These are phyloP conservation scores for Phengaris alcon DNA, from an alignment of 2,888 invertebrate species.

Conservation along the genomic window DNA sequence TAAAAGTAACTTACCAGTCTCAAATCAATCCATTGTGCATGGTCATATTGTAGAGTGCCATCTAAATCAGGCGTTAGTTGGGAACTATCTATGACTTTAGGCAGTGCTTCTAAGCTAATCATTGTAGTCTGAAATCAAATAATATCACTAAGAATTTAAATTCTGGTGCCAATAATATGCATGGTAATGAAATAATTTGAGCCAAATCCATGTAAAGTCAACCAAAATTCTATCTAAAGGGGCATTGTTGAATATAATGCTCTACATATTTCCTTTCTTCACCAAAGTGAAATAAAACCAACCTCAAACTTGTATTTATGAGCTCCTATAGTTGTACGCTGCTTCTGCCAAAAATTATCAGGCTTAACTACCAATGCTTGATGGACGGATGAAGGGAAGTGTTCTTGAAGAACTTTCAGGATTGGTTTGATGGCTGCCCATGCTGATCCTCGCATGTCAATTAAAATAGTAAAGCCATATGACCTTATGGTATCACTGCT, in stretches of 20 bases:
- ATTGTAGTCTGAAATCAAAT: conserved; percentile 88
- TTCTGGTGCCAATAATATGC: conserved; percentile 10
- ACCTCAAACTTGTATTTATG: conserved; percentile 99
- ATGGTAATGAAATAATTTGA: not conserved
- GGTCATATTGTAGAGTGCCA: conserved; percentile 95
- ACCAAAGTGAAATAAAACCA: conserved; percentile 36
- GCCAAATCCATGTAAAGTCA: not conserved
- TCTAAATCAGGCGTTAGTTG: conserved; percentile 97
- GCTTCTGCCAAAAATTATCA: conserved; percentile 99
- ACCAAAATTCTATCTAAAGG: not conserved
- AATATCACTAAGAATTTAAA: conserved; percentile 23
- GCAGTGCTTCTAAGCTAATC: conserved; percentile 96
- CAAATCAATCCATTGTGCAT: conserved; percentile 97
- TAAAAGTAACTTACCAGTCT: conserved; percentile 79
- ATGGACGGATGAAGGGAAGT: conserved; percentile 95
- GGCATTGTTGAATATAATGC: not conserved
- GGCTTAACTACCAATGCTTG: conserved; percentile 98
- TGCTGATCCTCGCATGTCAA: conserved; percentile 98
- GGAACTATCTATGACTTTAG: conserved; percentile 94
- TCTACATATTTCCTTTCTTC: not conserved
- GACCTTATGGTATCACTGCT: conserved; percentile 89
- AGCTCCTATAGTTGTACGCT: conserved; percentile 96
- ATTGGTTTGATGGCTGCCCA: conserved; percentile 99
- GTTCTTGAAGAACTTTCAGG: conserved; percentile 97
- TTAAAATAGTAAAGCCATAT: conserved; percentile 95